Conservation (phyloP, 2,888 invertebrate genomes). For the Tineola bisselliella region DNA sequence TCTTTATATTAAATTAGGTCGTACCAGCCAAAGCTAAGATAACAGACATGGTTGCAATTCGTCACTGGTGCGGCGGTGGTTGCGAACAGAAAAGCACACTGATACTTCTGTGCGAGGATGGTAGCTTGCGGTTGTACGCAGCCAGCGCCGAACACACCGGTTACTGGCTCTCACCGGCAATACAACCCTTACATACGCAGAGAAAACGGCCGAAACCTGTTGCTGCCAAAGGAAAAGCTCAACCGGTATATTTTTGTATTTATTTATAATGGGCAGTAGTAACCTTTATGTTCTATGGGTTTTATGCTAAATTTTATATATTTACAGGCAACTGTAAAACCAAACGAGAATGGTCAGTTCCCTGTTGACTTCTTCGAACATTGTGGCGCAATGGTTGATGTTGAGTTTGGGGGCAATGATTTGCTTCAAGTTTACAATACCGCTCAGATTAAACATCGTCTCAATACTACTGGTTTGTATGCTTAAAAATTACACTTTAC, state of each 20-base stretch:
- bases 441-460: constrained; percentile 90
- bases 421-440: constrained; percentile 93
- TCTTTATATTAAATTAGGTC: constrained; percentile 39
- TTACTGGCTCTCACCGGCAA: constrained; percentile 69
- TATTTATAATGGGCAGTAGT: not conserved
- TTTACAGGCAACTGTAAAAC: not conserved
- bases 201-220: constrained; percentile 34
- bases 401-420: constrained; percentile 96
- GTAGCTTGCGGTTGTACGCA: constrained; percentile 93
- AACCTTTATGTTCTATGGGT: not conserved
- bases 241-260: constrained; percentile 32
- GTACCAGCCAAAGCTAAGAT: constrained; percentile 93
- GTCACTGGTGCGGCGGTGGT: constrained; percentile 83
- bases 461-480: constrained; percentile 72
- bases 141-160: constrained; percentile 86
- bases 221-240: constrained; percentile 43
- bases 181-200: constrained; percentile 60
- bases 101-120: constrained; percentile 94
- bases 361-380: constrained; percentile 98
- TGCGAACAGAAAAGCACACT: constrained; percentile 89
- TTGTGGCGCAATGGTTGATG: constrained; percentile 89
- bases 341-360: constrained; percentile 58
- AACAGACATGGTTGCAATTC: constrained; percentile 95
- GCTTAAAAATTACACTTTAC: not conserved
- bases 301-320: constrained; percentile 3